Percentiles rank a stretch among this genome's conserved stretches.
Conservation (phyloP, 2,113 vertebrate genomes). For the Toxostoma redivivum region DNA sequence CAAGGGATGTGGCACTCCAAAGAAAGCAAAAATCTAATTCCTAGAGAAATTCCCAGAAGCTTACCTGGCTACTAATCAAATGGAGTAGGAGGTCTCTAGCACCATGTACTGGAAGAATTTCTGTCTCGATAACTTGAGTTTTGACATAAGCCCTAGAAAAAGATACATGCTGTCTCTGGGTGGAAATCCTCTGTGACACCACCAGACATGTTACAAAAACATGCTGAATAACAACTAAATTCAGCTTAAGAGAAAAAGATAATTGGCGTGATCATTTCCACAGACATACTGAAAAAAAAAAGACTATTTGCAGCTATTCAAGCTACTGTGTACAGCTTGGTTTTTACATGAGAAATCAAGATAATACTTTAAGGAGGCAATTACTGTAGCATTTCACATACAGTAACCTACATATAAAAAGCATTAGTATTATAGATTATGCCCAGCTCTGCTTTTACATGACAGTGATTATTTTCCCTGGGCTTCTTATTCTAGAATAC, state of each 20-base stretch:
- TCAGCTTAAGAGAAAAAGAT: conserved; percentile 33
- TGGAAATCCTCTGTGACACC: conserved; percentile 36
- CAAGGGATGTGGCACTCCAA: background rate
- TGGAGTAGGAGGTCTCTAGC: background rate
- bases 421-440: conserved; percentile 4
- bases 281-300: background rate
- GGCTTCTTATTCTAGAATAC: background rate
- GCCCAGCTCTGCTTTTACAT: background rate
- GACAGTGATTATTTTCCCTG: conserved; percentile 21
- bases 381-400: conserved; percentile 12
- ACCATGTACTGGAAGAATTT: conserved; percentile 5
- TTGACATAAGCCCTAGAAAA: conserved; percentile 44
- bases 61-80: conserved; percentile 7
- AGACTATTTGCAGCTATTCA: background rate
- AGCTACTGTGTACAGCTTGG: background rate
- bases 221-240: conserved; percentile 43
- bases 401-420: background rate
- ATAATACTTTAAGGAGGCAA: conserved; percentile 45
- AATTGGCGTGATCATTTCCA: background rate
- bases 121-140: background rate
- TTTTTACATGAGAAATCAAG: conserved; percentile 42
- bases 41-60: background rate
- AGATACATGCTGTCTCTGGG: background rate
- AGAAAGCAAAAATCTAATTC: background rate
- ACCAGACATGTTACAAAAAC: conserved; percentile 2